A percentile compares a stretch with the other conserved stretches of the same genome.
These are phyloP conservation scores for Dipus sagitta DNA, from an alignment of 2,797 vertebrate genomes.

Conservation along the genomic window DNA sequence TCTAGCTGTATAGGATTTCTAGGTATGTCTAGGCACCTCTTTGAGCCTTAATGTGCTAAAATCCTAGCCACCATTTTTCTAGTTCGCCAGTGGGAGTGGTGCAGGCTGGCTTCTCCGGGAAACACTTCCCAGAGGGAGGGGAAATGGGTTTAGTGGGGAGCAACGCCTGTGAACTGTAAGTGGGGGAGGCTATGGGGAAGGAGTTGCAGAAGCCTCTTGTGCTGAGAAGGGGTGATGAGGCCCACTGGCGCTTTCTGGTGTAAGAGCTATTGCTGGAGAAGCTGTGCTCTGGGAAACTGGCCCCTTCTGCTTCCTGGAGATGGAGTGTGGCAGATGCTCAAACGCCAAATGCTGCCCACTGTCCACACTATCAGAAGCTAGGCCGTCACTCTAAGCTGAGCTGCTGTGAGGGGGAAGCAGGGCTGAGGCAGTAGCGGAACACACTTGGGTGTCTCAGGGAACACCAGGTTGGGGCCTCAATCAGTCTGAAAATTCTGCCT, in stretches of 20 bases:
- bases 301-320: neutral
- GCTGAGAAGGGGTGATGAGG: neutral
- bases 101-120: neutral
- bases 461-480: neutral
- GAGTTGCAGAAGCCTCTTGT: neutral
- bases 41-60: neutral
- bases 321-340: neutral
- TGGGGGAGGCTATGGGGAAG: neutral
- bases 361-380: neutral
- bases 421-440: neutral
- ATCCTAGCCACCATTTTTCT: neutral
- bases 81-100: neutral
- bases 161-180: neutral
- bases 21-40: neutral
- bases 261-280: neutral
- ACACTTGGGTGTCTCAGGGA: neutral
- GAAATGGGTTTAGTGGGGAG: neutral
- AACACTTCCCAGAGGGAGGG: neutral
- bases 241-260: neutral
- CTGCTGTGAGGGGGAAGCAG: neutral
- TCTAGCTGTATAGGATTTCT: neutral
- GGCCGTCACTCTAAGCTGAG: neutral
- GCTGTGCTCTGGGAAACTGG: neutral
- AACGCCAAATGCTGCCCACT: too few species aligned
- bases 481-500: neutral